Evolutionary conservation across 2,113 vertebrate genomes (phyloP).

Genomic region (Anoplopoma fimbria): DNA sequence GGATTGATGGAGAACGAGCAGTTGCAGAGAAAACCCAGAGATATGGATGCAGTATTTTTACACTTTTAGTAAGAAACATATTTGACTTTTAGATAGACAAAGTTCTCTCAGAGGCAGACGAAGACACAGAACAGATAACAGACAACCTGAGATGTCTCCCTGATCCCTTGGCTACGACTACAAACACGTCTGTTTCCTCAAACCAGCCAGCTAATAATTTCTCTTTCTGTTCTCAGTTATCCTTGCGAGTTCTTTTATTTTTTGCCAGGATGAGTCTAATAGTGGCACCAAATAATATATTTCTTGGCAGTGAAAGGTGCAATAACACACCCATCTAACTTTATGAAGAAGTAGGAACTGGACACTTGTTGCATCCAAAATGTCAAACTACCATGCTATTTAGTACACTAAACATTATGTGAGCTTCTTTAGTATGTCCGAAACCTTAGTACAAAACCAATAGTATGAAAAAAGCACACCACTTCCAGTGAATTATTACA

Average conservation of each 20-base stretch:
- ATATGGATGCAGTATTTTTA: not conserved
- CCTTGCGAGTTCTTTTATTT: not conserved
- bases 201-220: not conserved
- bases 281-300: too few relatives aligned
- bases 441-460: too few relatives aligned
- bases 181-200: too few relatives aligned
- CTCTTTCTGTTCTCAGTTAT: not conserved
- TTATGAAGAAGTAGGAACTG: not conserved
- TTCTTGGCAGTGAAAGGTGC: too few relatives aligned
- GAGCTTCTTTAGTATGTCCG: not conserved
- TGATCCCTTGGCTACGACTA: not conserved
- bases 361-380: too few relatives aligned
- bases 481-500: too few relatives aligned
- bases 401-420: not conserved
- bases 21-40: not conserved
- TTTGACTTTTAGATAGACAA: not conserved
- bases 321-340: not conserved
- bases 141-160: too few relatives aligned
- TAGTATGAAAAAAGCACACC: too few relatives aligned
- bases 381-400: too few relatives aligned
- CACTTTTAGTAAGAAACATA: not conserved
- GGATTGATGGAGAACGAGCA: conserved; percentile 25
- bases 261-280: not conserved
- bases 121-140: too few relatives aligned
- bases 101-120: not conserved